Conservation (phyloP, 2,888 invertebrate species). For the Chymomyza procnemis region DNA sequence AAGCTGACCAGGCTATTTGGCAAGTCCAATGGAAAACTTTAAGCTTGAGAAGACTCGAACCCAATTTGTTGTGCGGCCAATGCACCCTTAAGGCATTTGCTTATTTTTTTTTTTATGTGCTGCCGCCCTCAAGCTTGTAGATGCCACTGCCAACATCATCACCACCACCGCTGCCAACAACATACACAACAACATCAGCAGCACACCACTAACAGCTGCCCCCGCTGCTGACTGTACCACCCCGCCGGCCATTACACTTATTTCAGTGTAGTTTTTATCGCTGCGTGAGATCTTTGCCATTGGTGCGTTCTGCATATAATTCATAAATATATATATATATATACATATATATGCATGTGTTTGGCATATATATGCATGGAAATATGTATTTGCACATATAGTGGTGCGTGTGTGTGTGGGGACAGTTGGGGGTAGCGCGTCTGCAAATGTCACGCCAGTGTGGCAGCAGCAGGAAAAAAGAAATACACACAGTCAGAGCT, state of each 20-base stretch:
- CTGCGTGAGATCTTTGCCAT: slow-evolving; percentile 64
- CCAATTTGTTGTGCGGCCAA: not conserved
- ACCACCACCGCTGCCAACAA: no score
- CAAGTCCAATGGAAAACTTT: not conserved
- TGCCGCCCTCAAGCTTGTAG: not conserved
- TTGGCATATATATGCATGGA: no score
- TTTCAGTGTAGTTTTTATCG: slow-evolving; percentile 43
- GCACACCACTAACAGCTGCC: no score
- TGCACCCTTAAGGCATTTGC: not conserved
- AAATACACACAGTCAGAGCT: not conserved
- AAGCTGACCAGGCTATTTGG: not conserved
- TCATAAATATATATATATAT: slow-evolving; percentile 29
- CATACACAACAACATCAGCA: no score
- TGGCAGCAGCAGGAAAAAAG: not conserved
- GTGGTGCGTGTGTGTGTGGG: not conserved
- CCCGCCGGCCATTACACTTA: not conserved
- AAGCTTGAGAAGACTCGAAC: not conserved
- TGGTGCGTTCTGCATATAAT: slow-evolving; percentile 46
- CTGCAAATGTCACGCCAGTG: slow-evolving; percentile 8
- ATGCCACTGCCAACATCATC: not conserved
- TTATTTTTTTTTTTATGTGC: slow-evolving; percentile 4
- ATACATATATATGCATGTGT: slow-evolving; percentile 17
- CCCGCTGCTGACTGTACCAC: not conserved
- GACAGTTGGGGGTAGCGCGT: no score
- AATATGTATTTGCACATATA: no score